Conservation (phyloP, 2,113 vertebrate genomes). For the Marmota flaviventris region DNA sequence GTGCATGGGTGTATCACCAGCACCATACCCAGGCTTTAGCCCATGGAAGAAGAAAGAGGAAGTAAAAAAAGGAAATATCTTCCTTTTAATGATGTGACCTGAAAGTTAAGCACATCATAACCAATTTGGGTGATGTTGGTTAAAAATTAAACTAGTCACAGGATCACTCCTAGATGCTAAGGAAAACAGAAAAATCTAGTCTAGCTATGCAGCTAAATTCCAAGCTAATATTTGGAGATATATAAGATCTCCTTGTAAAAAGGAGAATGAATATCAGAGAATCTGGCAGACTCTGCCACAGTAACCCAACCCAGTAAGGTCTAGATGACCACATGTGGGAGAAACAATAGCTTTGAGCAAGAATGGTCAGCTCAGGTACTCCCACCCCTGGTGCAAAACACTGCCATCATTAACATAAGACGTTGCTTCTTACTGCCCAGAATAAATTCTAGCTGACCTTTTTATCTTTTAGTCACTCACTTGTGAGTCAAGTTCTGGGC, state of each 20-base stretch:
- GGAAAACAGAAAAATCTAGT: neutral
- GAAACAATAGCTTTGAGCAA: neutral
- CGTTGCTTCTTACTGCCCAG: neutral
- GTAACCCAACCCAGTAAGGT: neutral
- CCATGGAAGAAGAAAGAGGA: neutral
- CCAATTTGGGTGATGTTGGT: no score
- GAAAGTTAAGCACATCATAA: neutral
- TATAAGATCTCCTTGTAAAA: neutral
- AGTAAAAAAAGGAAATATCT: neutral
- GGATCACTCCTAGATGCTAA: neutral
- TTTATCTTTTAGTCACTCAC: neutral
- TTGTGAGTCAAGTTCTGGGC: neutral
- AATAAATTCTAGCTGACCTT: neutral
- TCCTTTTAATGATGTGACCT: neutral
- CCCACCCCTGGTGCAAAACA: neutral
- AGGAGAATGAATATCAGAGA: neutral
- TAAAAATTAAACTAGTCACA: neutral
- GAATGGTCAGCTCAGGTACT: neutral
- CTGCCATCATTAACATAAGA: neutral
- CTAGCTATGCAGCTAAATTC: neutral
- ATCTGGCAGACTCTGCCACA: neutral
- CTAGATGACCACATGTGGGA: neutral
- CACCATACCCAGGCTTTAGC: neutral
- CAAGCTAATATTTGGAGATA: neutral
- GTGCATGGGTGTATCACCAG: neutral